Evolutionary conservation across 2,888 invertebrate species (phyloP).

Genomic region (Agapetus fuscipes): DNA sequence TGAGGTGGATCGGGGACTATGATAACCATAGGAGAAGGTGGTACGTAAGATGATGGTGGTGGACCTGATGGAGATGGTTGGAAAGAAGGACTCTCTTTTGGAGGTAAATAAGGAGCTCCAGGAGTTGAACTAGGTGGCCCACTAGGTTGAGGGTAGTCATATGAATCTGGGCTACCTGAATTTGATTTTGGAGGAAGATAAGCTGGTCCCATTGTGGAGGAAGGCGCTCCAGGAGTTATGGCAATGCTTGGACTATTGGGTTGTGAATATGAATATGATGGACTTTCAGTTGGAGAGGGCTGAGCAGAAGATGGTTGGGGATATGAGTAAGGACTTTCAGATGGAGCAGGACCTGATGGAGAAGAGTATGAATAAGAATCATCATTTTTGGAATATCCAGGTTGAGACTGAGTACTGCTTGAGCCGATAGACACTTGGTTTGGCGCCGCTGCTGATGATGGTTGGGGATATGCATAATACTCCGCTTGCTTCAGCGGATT

Average conservation of each 20-base stretch:
- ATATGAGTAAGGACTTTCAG: slow-evolving; percentile 5
- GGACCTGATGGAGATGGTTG: neutral
- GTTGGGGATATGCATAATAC: slow-evolving; percentile 7
- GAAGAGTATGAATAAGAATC: neutral
- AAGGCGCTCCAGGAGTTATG: neutral
- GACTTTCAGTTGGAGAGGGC: neutral
- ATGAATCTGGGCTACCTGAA: too few relatives aligned
- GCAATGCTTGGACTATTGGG: neutral
- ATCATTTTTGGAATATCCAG: neutral
- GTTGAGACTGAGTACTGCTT: neutral
- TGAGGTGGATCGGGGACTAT: slow-evolving; percentile 3
- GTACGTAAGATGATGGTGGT: neutral
- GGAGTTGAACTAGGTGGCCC: slow-evolving; percentile 3
- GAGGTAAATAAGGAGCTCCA: slow-evolving; percentile 15
- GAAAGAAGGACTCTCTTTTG: neutral
- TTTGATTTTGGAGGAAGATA: slow-evolving; percentile 1
- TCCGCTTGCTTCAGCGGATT: neutral
- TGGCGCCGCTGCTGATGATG: neutral
- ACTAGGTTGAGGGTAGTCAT: too few relatives aligned
- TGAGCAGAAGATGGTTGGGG: slow-evolving; percentile 5
- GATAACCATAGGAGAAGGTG: slow-evolving; percentile 3
- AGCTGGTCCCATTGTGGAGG: neutral
- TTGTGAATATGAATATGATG: slow-evolving; percentile 2
- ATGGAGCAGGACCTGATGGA: neutral
- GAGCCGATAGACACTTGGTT: neutral